Base-by-base conservation (phyloP, 2,113 vertebrate genomes). In the Mustelus asterias region DNA sequence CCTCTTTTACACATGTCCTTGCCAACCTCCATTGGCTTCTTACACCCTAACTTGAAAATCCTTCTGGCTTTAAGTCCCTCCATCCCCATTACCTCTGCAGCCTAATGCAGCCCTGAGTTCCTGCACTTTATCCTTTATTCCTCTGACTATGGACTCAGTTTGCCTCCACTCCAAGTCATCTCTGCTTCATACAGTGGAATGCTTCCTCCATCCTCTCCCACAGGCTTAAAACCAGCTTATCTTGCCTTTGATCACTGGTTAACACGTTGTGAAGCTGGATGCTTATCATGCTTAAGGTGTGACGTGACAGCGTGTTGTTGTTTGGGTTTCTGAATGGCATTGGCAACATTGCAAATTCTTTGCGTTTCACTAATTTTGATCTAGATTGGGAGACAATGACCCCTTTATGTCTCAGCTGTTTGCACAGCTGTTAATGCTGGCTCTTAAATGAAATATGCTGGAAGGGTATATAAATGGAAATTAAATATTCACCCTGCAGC, bases 401-500 rank as follows among this genome's bases (percentile, higher is more conserved):
- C 41, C 24, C 69, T 95, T 95, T 54, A 72, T 29, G 65, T 95
- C 94, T 95, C 94, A 72, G 94, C 94, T 95, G 69, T 44, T 44
- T 95, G 94, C 94, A 29, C 44, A 54, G 67, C 67, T 95, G 94
- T 70, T 95, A 29, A 48, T 72, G 11, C 94, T 72, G 11, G 24
- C 94, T 29, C 18, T 44, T 14, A 3, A 72, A 13, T 95, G 93
- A 95, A 95, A 70, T 14, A 54, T 95, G 94, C 67, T 72, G 69
- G 94, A 95, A 95, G 24, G 67, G 26, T 54, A 48, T 95, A 60
- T 93, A 93, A 93, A 93, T 93, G 89, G 60, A 37, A 67, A 93
- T 93, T 93, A 93, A 93, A 93, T 93, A 93, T 67, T 93, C 89
- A 67, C 16, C 89, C 89, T 67, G 60, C 89, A 93, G 89, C 67